phyloP scores from a whole-genome alignment of 2,797 vertebrate genomes.

The Anolis apletophallus region DNA sequence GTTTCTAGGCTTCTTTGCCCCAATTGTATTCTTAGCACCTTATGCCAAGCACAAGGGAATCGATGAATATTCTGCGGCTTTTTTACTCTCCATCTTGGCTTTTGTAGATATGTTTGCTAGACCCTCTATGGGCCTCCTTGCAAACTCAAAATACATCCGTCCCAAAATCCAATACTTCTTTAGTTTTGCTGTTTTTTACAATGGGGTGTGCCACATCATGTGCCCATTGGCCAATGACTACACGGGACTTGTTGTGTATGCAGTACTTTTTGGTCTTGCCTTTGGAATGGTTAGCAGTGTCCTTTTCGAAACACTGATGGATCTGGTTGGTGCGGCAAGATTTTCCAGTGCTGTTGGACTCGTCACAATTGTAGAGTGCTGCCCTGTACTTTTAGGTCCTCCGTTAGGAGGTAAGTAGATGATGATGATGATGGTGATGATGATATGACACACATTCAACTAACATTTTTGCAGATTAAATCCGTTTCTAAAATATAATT shows the following conservation, averaged over 20 bases:
- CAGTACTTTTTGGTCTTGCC: slow-evolving; percentile 95
- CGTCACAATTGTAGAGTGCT: slow-evolving; percentile 93
- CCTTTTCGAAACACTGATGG: slow-evolving; percentile 96
- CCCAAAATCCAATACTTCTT: slow-evolving; percentile 98
- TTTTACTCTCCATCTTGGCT: slow-evolving; percentile 93
- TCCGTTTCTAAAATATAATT: not conserved
- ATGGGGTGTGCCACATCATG: slow-evolving; percentile 90
- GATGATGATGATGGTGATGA: not conserved
- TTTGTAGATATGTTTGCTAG: slow-evolving; percentile 97
- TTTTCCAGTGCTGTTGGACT: slow-evolving; percentile 97
- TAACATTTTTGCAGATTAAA: not conserved
- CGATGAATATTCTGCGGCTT: slow-evolving; percentile 93
- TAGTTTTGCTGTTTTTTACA: slow-evolving; percentile 92
- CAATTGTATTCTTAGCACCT: slow-evolving; percentile 92
- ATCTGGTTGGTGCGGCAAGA: slow-evolving; percentile 90
- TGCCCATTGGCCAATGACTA: slow-evolving; percentile 89
- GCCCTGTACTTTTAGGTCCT: slow-evolving; percentile 93
- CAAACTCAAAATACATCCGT: slow-evolving; percentile 88
- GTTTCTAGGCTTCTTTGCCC: slow-evolving; percentile 96
- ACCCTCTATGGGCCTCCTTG: slow-evolving; percentile 91
- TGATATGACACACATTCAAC: not conserved
- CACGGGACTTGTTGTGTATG: slow-evolving; percentile 88
- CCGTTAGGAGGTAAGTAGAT: slow-evolving; percentile 90
- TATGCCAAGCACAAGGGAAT: slow-evolving; percentile 94
- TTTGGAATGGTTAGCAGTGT: slow-evolving; percentile 97